Evolutionary conservation across 2,797 vertebrate species (phyloP), one percentile per base, ranked within the genome.

Genomic region (Pogonophryne albipinna): DNA sequence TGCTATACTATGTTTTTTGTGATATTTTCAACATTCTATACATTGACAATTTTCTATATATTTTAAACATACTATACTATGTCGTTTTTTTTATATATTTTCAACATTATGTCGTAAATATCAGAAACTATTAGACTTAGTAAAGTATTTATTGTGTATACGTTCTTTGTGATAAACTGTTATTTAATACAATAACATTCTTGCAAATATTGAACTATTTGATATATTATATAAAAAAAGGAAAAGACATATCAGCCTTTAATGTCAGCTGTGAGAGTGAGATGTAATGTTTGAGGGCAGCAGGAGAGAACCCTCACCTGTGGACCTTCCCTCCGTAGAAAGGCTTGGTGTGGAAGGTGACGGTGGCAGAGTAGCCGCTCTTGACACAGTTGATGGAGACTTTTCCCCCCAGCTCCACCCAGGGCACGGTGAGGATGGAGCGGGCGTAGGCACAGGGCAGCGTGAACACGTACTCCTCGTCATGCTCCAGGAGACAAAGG

Each of bases 361-460:
- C 97, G 0, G 94, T 93, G 66, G 98, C 97, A 0, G 96, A 95
- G 91, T 98, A 99, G 31, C 97, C 98, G 0, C 95, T 97, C 92
- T 97, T 96, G 78, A 90, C 95, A 72, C 98, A 99, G 83, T 1
- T 95, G 92, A 99, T 98, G 91, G 91, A 95, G 84, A 98, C 96
- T 83, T 99, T 99, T 0, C 97, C 98, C 49, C 98, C 98, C 2
- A 99, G 96, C 91, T 99, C 98, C 87, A 98, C 97, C 98, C 98
- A 99, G 0, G 98, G 98, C 84, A 99, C 95, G 10, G 98, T 99
- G 83, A 99, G 97, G 87, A 99, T 99, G 7, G 98, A 99, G 70
- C 98, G 97, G 55, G 97, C 98, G 0, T 98, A 99, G 93, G 98
- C 98, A 88, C 97, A 97, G 34, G 98, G 98, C 91, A 99, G 78